Base-by-base conservation (phyloP, 2,888 invertebrate species). In the Meganola albula region DNA sequence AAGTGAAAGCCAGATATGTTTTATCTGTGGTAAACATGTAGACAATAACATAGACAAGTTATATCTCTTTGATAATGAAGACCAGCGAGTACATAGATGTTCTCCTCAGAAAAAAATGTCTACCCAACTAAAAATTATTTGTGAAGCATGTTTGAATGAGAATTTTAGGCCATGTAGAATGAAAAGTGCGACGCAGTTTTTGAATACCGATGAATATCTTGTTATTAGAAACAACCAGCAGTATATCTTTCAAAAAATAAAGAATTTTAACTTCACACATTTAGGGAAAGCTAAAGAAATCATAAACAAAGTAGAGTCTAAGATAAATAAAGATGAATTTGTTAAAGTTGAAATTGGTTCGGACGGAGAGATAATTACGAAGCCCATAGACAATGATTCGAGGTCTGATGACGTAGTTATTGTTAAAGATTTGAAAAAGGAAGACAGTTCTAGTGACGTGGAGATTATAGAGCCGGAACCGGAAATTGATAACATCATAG, bases 151-250 rank as follows among this genome's bases (percentile, higher is more conserved):
- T 40, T 48, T 85, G 1, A 63, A 64, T 3, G 67, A 68, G 13
- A 70, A 86, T 35, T 86, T 85, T 14, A 70, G 59, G 24, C 74
- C 78, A 0, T 71, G 73, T 1, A 36, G 69, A 12, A 68, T 76
- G 64, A 80, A 82, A 45, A 67, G 70, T 12, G 73, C 78, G 0
- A 78, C 76, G 4, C 74, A 78, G 40, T 73, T 67, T 5, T 42
- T 86, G 5, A 74, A 70, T 21, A 48, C 70, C 0, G 76, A 84
- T 21, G 84, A 86, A 37, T 86, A 66, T 54, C 56, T 86, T 4
- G 79, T 86, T 0, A 84, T 86, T 26, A 65, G 70, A 31, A 84
- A 86, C 23, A 86, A 85, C 24, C 79, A 84, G 20, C 86, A 86
- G 35, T 83, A 75, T 42, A 79, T 85, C 26, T 85, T 78, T 35